Base-by-base conservation (phyloP, 2,888 invertebrate genomes). In the Leistus spinibarbis region DNA sequence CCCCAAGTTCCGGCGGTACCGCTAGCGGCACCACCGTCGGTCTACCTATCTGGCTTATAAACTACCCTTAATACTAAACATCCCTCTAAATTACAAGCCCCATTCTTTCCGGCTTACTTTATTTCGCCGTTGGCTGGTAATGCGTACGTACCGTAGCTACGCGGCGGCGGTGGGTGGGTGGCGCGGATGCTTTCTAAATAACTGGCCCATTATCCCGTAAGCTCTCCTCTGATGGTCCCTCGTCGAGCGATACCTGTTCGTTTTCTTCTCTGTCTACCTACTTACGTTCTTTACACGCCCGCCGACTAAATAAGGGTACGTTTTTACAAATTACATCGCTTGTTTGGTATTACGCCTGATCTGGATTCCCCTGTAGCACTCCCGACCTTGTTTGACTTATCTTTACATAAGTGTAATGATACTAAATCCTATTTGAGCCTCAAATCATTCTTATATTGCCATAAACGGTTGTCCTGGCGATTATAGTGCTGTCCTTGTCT, bases 81-180 rank as follows among this genome's bases (percentile, higher is more conserved):
- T 86, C 86, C 86, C 86, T 86, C 86, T 86, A 86, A 86, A 86
- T 86, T 86, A 86, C 86, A 85, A 85, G 84, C 85, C 85, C 85
- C 84, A 86, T 86, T 86, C 86, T 86, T 77, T 86, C 84, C 84
- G 83, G 84, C 84, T 85, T 85, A 84, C 84, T 84, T 85, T 85
- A 85, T 85, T 85, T 84, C 84, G 83, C 83, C 84, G 83, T 82
- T 83, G 83, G 82, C 82, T 60, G 60, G 60, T 60, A 60, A 60
- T 60, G 81, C 79, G 66, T 77, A 69, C 66, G 64, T 65, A 10
- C 40, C 23, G 23, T 73, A 56, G 13, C n/a, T 9, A 73, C 22
- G 76, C 67, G 54, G 68, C 69, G 19, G 63, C 69, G 57, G 66
- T 71, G 67, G 65, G 67, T 40, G 40, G 40, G 40, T 10, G 40